These are phyloP conservation scores for Drosophila fuyamai DNA, from an alignment of 1,140 invertebrate species.

Conservation along the genomic window DNA sequence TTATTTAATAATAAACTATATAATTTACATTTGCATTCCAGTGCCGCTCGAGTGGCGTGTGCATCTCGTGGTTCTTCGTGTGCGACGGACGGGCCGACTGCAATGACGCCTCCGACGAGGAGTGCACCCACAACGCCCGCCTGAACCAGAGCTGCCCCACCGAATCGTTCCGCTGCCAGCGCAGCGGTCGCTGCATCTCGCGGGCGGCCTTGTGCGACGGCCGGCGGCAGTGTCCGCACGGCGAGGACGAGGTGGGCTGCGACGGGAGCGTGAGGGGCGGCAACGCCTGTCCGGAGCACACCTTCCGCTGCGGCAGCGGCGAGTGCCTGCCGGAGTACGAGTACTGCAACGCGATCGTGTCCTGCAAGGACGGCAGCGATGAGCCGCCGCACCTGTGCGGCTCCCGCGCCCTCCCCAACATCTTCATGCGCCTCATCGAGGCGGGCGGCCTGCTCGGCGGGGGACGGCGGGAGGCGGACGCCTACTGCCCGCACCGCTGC, in stretches of 20 bases:
- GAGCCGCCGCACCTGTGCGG: slow-evolving; percentile 91
- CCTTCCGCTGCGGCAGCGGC: slow-evolving; percentile 92
- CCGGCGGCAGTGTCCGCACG: slow-evolving; percentile 90
- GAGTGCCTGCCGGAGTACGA: slow-evolving; percentile 94
- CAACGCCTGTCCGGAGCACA: slow-evolving; percentile 90
- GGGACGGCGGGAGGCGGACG: slow-evolving; percentile 62
- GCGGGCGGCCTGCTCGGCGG: slow-evolving; percentile 71
- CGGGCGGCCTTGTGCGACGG: slow-evolving; percentile 92
- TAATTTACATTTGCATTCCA: slow-evolving; percentile 63
- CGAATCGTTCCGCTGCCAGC: slow-evolving; percentile 88
- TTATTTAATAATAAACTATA: not conserved
- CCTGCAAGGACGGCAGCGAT: slow-evolving; percentile 93
- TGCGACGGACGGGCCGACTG: slow-evolving; percentile 93
- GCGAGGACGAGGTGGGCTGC: slow-evolving; percentile 92
- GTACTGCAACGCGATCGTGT: slow-evolving; percentile 95
- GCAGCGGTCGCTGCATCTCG: slow-evolving; percentile 90
- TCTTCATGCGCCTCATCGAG: slow-evolving; percentile 77
- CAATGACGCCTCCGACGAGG: slow-evolving; percentile 93
- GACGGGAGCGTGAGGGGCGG: slow-evolving; percentile 86
- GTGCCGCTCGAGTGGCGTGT: slow-evolving; percentile 92
- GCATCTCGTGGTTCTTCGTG: slow-evolving; percentile 96
- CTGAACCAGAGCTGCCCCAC: slow-evolving; percentile 75
- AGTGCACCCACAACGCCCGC: slow-evolving; percentile 86
- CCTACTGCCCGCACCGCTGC: slow-evolving; percentile 91
- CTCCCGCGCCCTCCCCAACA: slow-evolving; percentile 83